Evolutionary conservation across 2,113 vertebrate species (phyloP), one percentile per base, ranked within the genome.

Genomic region (Atherinomorus stipes): DNA sequence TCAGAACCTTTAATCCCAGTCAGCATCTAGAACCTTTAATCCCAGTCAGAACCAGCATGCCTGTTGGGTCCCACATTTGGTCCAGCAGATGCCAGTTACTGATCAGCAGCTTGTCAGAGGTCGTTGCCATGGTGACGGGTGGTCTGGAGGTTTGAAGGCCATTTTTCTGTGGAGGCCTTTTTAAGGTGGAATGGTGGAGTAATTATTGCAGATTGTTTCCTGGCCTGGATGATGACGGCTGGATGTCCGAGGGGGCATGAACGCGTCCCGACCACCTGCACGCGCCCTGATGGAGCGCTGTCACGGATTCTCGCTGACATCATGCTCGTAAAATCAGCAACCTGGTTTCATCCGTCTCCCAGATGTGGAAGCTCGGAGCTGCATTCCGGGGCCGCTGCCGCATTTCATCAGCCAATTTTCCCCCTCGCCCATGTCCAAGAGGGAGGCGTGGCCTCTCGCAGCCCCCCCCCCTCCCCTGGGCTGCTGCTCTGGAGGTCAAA

Each of bases 281-380:
- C 64, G 5, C 26, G 52, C 25, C 52, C 64, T 34, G 37, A 54
- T 54, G 50, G 64, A 54, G 50, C 7, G 10, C 23, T 54, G 64
- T 53, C 64, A 66, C 51, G 50, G 26, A 38, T 66, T 25, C 64
- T 54, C 23, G 4, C 51, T 66, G 64, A 66, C 64, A 66, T 66
- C 64, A 66, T 66, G 64, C 22, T 54, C 54, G 37, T 66, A 54
- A 66, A 66, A 66, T 66, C 44, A 66, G 50, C 18, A 65, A 53
- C 49, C 50, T 44, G 50, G 64, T 66, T 66, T 54, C 64, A 66
- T 66, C 64, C n/a, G 23, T 66, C 37, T 53, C 22, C 18, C 64
- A 66, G 64, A 66, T 66, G 64, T 66, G 64, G 64, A 66, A 66
- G 64, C 64, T 52, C 42, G 64, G 53, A 66, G 42, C 42, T 66